phyloP scores from a whole-genome alignment of 2,888 invertebrate genomes.

The Trilocha varians region DNA sequence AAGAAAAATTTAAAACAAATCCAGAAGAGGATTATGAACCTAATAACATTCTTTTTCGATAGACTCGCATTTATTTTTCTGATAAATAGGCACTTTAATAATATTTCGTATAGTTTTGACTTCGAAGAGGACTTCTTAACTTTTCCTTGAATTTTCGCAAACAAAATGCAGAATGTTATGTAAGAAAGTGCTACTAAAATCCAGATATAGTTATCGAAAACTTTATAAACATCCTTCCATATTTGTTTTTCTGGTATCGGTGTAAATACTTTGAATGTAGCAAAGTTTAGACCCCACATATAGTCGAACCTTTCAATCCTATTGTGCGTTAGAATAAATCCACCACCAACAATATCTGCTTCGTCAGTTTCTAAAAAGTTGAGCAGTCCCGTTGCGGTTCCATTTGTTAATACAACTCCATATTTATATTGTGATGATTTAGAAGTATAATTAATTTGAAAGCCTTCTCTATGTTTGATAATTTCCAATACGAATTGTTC shows the following conservation, averaged over 20 bases:
- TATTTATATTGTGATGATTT: constrained; percentile 13
- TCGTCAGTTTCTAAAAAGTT: constrained; percentile 24
- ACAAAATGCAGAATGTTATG: constrained; percentile 17
- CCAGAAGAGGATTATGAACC: constrained; percentile 35
- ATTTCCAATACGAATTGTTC: constrained; percentile 39
- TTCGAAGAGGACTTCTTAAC: constrained; percentile 15
- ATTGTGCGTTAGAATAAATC: constrained; percentile 33
- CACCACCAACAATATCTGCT: constrained; percentile 35
- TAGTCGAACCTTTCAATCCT: constrained; percentile 37
- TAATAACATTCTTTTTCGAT: constrained; percentile 23
- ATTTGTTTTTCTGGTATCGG: constrained; percentile 22
- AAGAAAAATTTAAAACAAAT: constrained; percentile 47
- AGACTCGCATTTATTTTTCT: constrained; percentile 27
- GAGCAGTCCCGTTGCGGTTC: constrained; percentile 34
- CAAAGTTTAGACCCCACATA: constrained; percentile 37
- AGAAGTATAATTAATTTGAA: constrained; percentile 24
- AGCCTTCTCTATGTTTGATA: constrained; percentile 25
- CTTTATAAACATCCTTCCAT: constrained; percentile 38
- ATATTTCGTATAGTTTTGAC: constrained; percentile 21
- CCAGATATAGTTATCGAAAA: constrained; percentile 35
- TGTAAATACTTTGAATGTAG: constrained; percentile 26
- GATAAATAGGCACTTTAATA: constrained; percentile 36
- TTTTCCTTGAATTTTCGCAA: constrained; percentile 11
- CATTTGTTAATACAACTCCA: constrained; percentile 34
- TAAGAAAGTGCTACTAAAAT: constrained; percentile 28